These are phyloP conservation scores for Pegoplata infirma DNA, from an alignment of 2,888 invertebrate genomes.

Conservation along the genomic window DNA sequence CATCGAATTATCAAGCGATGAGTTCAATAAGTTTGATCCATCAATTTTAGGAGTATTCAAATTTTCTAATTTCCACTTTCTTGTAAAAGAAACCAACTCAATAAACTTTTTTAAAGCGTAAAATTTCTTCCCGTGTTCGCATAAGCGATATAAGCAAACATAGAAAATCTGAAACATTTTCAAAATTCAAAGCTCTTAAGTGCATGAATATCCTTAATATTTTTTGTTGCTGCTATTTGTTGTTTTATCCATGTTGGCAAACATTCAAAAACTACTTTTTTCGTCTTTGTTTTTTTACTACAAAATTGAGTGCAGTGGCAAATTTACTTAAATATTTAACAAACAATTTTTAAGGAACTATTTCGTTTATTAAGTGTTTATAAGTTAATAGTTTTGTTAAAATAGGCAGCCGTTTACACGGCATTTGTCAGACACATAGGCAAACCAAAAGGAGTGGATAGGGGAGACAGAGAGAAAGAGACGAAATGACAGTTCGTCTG, in stretches of 20 bases:
- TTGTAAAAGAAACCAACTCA: too few species aligned
- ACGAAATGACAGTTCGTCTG: constrained; percentile 1
- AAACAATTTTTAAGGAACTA: constrained; percentile 42
- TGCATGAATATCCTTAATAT: too few species aligned
- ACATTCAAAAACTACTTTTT: constrained; percentile 34
- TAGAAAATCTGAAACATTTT: too few species aligned
- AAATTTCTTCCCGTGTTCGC: too few species aligned
- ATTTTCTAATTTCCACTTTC: too few species aligned
- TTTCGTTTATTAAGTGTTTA: constrained; percentile 55
- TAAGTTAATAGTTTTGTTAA: constrained; percentile 48
- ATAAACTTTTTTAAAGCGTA: too few species aligned
- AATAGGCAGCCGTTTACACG: constrained; percentile 39
- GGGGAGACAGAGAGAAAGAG: background rate
- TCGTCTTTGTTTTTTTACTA: constrained; percentile 4
- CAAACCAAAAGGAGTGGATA: too few species aligned
- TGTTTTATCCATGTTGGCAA: constrained; percentile 32
- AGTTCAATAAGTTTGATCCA: too few species aligned
- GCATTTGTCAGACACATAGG: constrained; percentile 20
- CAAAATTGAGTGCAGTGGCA: constrained; percentile 40
- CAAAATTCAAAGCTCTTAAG: too few species aligned
- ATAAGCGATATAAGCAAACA: too few species aligned
- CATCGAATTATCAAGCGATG: too few species aligned
- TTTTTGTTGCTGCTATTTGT: background rate
- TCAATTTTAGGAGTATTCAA: too few species aligned
- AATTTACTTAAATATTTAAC: constrained; percentile 38